phyloP scores from a whole-genome alignment of 2,113 vertebrate species.

The Damaliscus lunatus region DNA sequence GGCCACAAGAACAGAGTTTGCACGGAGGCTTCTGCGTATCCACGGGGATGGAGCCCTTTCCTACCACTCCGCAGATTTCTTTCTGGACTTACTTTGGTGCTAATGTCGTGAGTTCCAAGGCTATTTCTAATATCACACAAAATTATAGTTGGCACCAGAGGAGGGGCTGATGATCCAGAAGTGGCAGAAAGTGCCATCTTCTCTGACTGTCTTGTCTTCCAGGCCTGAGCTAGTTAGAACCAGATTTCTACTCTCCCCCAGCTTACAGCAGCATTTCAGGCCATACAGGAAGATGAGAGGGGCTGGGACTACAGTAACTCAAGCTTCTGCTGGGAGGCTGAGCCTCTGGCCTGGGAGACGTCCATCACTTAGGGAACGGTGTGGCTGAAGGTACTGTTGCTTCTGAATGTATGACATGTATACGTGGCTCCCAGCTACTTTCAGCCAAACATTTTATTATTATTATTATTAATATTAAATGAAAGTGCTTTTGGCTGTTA shows the following conservation, averaged over 20 bases:
- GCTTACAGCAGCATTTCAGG: background rate
- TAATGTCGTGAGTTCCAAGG: background rate
- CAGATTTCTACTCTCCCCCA: background rate
- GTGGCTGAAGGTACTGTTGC: background rate
- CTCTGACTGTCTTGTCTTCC: background rate
- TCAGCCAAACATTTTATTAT: constrained; percentile 75
- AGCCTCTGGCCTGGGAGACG: background rate
- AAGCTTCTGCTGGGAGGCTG: background rate
- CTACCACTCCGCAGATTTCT: background rate
- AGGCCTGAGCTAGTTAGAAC: background rate
- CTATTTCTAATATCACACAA: background rate
- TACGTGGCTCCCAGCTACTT: background rate
- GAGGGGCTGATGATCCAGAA: background rate
- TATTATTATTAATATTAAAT: constrained; percentile 61
- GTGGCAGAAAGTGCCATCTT: background rate
- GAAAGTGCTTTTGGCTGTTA: constrained; percentile 68
- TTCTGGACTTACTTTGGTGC: background rate
- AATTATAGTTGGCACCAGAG: background rate
- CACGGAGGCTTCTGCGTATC: accelerated
- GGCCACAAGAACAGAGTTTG: background rate
- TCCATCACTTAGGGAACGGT: background rate
- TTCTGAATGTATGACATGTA: background rate
- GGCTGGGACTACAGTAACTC: too few species aligned
- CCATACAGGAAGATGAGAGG: background rate
- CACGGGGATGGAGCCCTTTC: background rate